These are phyloP conservation scores for Gymnogyps californianus DNA, from an alignment of 2,113 vertebrate genomes.

Conservation along the genomic window DNA sequence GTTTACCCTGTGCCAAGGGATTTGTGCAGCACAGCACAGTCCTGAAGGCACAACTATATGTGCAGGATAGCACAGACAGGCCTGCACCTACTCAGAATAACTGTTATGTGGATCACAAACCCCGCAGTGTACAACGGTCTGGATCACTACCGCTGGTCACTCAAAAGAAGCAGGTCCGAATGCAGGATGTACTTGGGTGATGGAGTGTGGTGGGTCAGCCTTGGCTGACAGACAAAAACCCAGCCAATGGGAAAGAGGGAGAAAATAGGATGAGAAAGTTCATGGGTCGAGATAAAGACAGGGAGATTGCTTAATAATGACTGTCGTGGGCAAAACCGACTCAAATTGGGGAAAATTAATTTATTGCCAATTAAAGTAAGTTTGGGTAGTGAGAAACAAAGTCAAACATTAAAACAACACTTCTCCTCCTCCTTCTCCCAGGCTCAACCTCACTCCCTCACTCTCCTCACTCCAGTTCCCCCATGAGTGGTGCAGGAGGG, in stretches of 20 bases:
- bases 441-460: background rate
- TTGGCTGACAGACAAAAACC: background rate
- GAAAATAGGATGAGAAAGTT: background rate
- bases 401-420: background rate
- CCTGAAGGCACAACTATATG: background rate
- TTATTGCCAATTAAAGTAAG: background rate
- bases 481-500: background rate
- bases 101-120: background rate
- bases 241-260: rapidly evolving
- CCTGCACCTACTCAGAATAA: background rate
- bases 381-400: background rate
- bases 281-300: background rate
- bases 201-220: background rate
- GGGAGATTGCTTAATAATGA: background rate
- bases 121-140: rapidly evolving
- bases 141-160: background rate
- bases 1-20: background rate
- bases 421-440: background rate
- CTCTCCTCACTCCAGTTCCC: background rate
- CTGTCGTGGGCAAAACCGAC: rapidly evolving
- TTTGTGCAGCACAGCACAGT: background rate
- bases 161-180: background rate
- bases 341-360: background rate
- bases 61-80: background rate
- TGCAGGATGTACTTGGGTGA: background rate